A percentile compares a stretch with the other conserved stretches of the same genome.
These are phyloP conservation scores for Ochropacha duplaris DNA, from an alignment of 2,888 invertebrate genomes.

Conservation along the genomic window DNA sequence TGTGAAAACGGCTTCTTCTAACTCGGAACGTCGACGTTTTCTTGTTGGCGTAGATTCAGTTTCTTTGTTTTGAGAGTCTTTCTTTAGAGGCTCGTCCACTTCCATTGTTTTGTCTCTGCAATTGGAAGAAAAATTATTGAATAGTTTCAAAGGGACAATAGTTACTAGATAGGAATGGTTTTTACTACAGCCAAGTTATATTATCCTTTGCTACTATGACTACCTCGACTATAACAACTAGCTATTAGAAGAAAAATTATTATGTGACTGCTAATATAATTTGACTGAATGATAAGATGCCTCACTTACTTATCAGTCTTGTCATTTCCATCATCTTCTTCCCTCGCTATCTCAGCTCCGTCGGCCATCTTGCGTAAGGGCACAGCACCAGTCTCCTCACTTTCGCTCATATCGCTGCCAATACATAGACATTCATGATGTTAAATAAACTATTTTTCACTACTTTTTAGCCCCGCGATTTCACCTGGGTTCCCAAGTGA, in stretches of 20 bases:
- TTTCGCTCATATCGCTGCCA: constrained; percentile 61
- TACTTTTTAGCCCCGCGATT: no score
- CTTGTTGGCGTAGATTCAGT: constrained; percentile 30
- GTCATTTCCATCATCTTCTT: constrained; percentile 33
- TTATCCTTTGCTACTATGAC: no score
- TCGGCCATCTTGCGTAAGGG: constrained; percentile 52
- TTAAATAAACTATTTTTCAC: no score
- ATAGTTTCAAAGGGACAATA: no score
- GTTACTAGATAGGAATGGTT: no score
- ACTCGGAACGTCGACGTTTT: constrained; percentile 65
- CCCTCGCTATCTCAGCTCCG: constrained; percentile 42
- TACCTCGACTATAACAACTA: no score
- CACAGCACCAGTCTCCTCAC: constrained; percentile 42
- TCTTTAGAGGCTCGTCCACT: constrained; percentile 26
- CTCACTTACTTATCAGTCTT: constrained; percentile 21
- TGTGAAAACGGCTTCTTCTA: constrained; percentile 59
- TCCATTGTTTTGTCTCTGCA: constrained; percentile 48
- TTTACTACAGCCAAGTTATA: no score
- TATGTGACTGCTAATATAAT: background rate
- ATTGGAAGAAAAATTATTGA: no score
- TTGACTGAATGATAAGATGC: background rate
- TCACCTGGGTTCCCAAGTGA: no score
- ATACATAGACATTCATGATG: background rate
- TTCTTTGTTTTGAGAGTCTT: constrained; percentile 20
- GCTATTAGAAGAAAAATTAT: background rate